Conservation (phyloP, 1,140 invertebrate genomes). For the Tribolium castaneum region DNA sequence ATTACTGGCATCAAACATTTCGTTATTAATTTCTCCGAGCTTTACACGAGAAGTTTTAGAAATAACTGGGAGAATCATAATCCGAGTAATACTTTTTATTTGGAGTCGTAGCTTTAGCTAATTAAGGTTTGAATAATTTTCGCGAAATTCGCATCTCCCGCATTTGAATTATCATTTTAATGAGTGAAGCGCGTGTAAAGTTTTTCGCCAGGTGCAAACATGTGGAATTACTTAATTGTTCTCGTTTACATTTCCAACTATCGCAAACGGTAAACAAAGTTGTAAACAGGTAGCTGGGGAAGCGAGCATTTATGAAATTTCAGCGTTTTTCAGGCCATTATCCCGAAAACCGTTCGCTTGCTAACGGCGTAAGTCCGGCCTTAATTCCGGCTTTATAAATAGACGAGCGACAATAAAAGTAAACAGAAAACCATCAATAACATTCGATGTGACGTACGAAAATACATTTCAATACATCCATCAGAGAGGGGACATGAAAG, state of each 20-base stretch:
- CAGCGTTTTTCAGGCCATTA: slow-evolving; percentile 11
- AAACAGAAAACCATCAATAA: slow-evolving; percentile 34
- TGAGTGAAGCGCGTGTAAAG: background rate
- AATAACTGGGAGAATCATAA: background rate
- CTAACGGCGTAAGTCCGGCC: slow-evolving; percentile 13
- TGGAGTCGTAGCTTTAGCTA: background rate
- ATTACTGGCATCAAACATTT: background rate
- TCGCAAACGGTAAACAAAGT: background rate
- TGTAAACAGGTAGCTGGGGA: background rate
- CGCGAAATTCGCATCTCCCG: background rate
- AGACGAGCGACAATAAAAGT: slow-evolving; percentile 28
- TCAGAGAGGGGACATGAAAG: background rate
- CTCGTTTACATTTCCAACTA: slow-evolving; percentile 14
- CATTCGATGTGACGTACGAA: slow-evolving; percentile 27
- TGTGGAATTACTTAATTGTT: slow-evolving; percentile 1
- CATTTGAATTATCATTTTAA: slow-evolving; percentile 9
- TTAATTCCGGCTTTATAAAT: slow-evolving; percentile 28
- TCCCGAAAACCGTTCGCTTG: background rate
- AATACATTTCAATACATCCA: slow-evolving; percentile 17
- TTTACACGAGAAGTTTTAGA: background rate
- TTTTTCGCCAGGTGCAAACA: slow-evolving; percentile 13
- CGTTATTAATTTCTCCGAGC: background rate
- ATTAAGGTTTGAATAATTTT: background rate
- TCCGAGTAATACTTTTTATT: background rate
- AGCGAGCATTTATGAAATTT: background rate